phyloP scores from a whole-genome alignment of 2,888 invertebrate genomes.

The Hypomecis atomaria region DNA sequence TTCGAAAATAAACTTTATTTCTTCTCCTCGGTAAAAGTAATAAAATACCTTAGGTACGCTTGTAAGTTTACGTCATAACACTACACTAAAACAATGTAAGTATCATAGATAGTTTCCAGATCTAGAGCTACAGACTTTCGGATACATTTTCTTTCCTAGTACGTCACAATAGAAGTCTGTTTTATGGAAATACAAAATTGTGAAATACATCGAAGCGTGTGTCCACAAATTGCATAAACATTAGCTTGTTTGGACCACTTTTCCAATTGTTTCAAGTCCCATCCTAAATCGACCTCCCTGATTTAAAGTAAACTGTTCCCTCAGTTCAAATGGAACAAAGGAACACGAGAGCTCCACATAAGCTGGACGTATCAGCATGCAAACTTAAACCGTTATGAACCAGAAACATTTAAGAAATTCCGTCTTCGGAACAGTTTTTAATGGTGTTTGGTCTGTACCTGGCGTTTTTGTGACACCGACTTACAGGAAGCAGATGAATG shows the following conservation, averaged over 20 bases:
- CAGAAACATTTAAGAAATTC: constrained; percentile 51
- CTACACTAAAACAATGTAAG: not conserved
- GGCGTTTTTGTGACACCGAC: constrained; percentile 55
- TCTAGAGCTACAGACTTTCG: not conserved
- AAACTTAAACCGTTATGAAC: constrained; percentile 49
- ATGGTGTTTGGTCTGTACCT: constrained; percentile 56
- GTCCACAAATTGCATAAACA: constrained; percentile 32
- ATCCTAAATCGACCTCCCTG: constrained; percentile 21
- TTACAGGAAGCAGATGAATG: constrained; percentile 60
- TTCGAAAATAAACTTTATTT: constrained; percentile 26
- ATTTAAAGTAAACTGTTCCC: constrained; percentile 9
- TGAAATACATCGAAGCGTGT: constrained; percentile 13
- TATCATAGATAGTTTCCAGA: not conserved
- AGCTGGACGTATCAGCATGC: constrained; percentile 37
- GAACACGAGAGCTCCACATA: constrained; percentile 36
- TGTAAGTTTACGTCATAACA: constrained; percentile 17
- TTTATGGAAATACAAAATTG: constrained; percentile 12
- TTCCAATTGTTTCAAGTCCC: constrained; percentile 18
- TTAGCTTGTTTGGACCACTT: constrained; percentile 21
- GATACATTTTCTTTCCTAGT: not conserved
- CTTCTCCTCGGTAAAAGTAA: constrained; percentile 22
- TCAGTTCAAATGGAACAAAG: constrained; percentile 25
- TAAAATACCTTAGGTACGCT: constrained; percentile 16
- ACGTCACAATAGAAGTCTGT: not conserved
- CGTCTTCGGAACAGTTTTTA: constrained; percentile 47